Conservation (phyloP, 2,797 vertebrate species). For the Hyperoplus lanceolatus region DNA sequence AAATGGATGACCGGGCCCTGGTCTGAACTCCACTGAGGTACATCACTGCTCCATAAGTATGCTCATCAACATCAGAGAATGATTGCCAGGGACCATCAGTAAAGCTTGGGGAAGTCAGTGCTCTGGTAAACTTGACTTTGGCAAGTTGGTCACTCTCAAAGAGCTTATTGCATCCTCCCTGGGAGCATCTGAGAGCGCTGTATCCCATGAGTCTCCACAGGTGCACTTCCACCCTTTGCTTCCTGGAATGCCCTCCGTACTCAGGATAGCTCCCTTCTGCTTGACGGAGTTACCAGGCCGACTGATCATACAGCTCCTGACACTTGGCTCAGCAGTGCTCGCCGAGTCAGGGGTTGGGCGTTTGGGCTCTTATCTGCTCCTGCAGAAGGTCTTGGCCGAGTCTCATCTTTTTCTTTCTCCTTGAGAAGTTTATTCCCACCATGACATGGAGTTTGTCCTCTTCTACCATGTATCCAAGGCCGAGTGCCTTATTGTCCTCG, state of each 20-base stretch:
- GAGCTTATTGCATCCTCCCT: conserved; percentile 42
- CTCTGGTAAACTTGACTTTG: too few species aligned
- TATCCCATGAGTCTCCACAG: not conserved
- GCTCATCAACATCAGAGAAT: too few species aligned
- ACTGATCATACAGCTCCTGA: not conserved
- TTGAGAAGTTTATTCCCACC: not conserved
- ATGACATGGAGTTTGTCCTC: conserved; percentile 17
- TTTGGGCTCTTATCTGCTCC: not conserved
- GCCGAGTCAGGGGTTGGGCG: conserved; percentile 22
- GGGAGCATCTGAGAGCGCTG: not conserved
- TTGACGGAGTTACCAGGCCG: not conserved
- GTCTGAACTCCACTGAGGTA: too few species aligned
- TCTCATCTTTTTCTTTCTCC: conserved; percentile 1
- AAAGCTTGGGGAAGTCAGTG: too few species aligned
- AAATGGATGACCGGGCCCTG: too few species aligned
- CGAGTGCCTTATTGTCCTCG: not conserved
- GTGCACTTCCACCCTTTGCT: too few species aligned
- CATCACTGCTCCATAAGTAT: too few species aligned
- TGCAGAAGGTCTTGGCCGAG: too few species aligned
- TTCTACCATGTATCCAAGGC: not conserved
- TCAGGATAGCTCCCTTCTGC: conserved; percentile 8
- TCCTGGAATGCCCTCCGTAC: not conserved
- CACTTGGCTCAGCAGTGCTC: conserved; percentile 12
- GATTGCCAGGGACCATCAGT: too few species aligned
- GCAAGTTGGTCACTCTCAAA: not conserved